Evolutionary conservation across 2,113 vertebrate genomes (phyloP).

Genomic region (Caretta caretta): DNA sequence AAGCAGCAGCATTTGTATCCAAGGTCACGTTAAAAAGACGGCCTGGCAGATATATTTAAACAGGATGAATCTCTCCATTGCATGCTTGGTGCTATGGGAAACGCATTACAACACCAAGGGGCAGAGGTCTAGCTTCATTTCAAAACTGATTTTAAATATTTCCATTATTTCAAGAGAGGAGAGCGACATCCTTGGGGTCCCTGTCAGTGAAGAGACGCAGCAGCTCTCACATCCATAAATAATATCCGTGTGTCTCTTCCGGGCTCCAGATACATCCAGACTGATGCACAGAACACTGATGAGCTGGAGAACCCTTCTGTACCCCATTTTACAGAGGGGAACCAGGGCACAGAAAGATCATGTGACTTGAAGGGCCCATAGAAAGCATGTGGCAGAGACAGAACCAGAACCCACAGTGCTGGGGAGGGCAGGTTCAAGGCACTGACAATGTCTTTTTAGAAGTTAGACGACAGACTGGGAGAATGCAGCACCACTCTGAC

Average conservation of each 20-base stretch:
- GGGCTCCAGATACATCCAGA: fast-evolving
- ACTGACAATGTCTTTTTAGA: not conserved
- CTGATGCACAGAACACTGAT: not conserved
- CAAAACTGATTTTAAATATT: not conserved
- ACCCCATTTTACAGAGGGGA: not conserved
- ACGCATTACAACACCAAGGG: not conserved
- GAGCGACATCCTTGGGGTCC: not conserved
- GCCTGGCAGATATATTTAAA: not conserved
- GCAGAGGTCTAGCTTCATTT: not conserved
- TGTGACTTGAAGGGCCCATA: not conserved
- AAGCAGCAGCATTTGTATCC: not conserved
- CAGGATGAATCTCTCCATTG: not conserved
- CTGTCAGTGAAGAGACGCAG: fast-evolving
- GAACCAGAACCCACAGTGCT: fast-evolving
- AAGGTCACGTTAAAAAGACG: not conserved
- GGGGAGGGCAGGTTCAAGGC: not conserved
- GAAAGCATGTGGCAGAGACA: not conserved
- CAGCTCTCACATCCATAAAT: not conserved
- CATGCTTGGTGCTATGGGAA: not conserved
- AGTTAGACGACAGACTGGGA: not conserved
- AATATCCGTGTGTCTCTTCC: not conserved
- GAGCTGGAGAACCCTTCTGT: fast-evolving
- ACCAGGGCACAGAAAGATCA: not conserved
- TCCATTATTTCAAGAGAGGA: not conserved
- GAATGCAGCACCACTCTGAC: not conserved